These are phyloP conservation scores for Diadumene lineata DNA, from an alignment of 92 coral and sea anemone genomes.

Conservation along the genomic window DNA sequence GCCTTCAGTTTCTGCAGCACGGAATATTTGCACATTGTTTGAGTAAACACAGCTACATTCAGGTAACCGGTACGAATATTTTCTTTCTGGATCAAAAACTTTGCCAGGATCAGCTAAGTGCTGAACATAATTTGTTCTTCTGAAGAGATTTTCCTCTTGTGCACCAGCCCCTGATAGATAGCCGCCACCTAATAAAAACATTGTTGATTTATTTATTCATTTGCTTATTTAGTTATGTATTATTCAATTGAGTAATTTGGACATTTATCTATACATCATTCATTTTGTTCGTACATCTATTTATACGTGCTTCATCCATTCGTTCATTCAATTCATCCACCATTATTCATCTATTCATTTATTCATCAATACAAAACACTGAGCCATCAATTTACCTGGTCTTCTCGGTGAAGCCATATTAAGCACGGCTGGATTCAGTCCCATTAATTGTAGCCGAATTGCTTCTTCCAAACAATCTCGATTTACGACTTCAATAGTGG, in stretches of 20 bases:
- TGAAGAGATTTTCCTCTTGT: conserved; percentile 84
- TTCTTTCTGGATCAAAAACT: conserved; percentile 59
- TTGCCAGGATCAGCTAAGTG: conserved; percentile 81
- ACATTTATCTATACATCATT: too few species aligned
- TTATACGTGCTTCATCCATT: too few species aligned
- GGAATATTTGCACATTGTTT: conserved; percentile 69
- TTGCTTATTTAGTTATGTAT: too few species aligned
- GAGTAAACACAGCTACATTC: conserved; percentile 82
- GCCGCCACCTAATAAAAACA: conserved; percentile 92
- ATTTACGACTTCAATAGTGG: conserved; percentile 54
- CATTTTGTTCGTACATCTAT: too few species aligned
- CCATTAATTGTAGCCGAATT: conserved; percentile 43
- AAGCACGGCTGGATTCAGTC: conserved; percentile 74
- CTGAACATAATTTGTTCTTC: conserved; percentile 82
- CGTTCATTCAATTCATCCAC: too few species aligned
- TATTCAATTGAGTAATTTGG: too few species aligned
- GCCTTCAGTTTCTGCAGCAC: conserved; percentile 76
- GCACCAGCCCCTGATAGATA: conserved; percentile 85
- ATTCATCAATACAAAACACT: neutral
- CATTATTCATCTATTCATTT: neutral
- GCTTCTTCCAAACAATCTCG: conserved; percentile 80
- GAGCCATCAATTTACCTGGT: conserved; percentile 58
- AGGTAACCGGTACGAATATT: conserved; percentile 65
- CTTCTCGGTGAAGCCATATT: conserved; percentile 85
- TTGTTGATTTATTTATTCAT: too few species aligned